Base-by-base conservation (phyloP, 2,113 vertebrate species). In the Leptobrachium ailaonicum region DNA sequence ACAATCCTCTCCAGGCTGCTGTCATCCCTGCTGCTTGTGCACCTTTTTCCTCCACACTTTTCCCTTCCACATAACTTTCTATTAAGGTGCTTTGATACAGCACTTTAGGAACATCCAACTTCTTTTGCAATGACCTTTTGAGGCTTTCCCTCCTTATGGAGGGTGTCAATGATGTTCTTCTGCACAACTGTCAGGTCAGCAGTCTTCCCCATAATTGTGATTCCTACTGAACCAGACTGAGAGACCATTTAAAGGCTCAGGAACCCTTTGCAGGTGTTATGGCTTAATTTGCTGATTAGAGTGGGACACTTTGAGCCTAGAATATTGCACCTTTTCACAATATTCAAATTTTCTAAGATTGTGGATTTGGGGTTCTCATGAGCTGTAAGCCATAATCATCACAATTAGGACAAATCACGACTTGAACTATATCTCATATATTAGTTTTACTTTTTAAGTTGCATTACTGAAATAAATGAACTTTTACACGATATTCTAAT, bases 181-280 rank as follows among this genome's bases (percentile, higher is more conserved):
- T 62, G 58, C 12, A 62, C 58, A 62, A 62, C 58, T 12, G 60
- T 62, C 60, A 62, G 60, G 60, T 62, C 60, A 62, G 60, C 60
- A 62, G 11, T 12, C 60, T 62, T 62, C n/a, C 60, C 60, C 60
- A 62, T 62, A 12, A 62, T 62, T 62, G 60, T 62, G 60, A 62
- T 62, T 12, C 60, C 60, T 62, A 62, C 60, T 62, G 60, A 62
- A 62, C 60, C 60, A 6, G 60, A 62, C 60, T 62, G 12, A 62
- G 60, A 62, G 60, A 62, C 60, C 11, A 62, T 62, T 62, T 62
- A 62, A 62, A 62, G 11, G 60, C 60, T 62, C 60, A 62, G 60
- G 11, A 62, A 62, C 60, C 60, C 60, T 62, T 62, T 62, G 11
- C 60, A 62, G 60, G 60, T 62, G 60, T 62, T 62, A 62, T 14